Conservation (phyloP, 2,113 vertebrate species). For the Lepus americanus region DNA sequence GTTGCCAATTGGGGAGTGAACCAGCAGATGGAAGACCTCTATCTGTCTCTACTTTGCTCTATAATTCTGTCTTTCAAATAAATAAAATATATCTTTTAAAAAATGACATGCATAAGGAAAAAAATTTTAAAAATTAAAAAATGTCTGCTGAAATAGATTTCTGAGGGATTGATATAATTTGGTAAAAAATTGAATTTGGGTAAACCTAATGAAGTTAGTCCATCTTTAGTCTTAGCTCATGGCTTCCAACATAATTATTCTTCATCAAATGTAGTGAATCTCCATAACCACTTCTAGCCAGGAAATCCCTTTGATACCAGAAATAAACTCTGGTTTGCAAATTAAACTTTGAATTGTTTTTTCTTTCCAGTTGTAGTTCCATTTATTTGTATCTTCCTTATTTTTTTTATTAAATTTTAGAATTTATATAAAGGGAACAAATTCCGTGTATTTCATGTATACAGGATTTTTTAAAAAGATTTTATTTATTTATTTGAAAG, state of each 20-base stretch:
- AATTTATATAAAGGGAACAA: too few species aligned
- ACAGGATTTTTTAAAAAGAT: too few species aligned
- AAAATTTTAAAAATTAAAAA: neutral
- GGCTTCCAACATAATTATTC: neutral
- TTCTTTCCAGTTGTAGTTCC: too few species aligned
- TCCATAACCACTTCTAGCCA: neutral
- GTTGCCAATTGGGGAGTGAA: too few species aligned
- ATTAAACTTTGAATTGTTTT: constrained; percentile 19
- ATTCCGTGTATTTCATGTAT: too few species aligned
- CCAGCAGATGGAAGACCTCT: too few species aligned
- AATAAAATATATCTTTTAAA: too few species aligned
- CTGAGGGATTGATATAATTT: constrained; percentile 30
- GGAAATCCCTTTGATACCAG: neutral
- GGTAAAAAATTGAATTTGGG: neutral
- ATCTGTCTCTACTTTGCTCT: too few species aligned
- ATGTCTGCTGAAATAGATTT: constrained; percentile 39
- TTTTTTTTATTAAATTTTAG: too few species aligned
- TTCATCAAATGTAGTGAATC: neutral
- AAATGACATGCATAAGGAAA: neutral
- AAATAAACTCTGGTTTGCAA: constrained; percentile 25
- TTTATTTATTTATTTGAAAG: too few species aligned
- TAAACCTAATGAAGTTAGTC: neutral
- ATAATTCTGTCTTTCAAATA: too few species aligned
- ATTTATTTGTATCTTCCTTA: too few species aligned
- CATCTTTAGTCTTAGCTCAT: neutral